Evolutionary conservation across 2,888 invertebrate genomes (phyloP).

Genomic region (Copidosoma aretas): DNA sequence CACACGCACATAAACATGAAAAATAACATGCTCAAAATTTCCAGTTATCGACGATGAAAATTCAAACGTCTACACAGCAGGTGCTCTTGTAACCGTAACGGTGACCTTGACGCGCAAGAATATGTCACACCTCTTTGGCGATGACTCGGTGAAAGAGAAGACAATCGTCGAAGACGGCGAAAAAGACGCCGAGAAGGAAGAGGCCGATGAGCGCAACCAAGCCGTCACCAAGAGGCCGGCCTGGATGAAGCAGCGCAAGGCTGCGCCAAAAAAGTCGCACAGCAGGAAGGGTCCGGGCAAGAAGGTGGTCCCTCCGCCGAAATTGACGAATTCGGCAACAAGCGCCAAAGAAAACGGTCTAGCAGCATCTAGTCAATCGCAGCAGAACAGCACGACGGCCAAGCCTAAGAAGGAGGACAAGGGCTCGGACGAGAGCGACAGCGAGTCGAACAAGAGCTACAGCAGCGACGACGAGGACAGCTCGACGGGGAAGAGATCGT

Average conservation of each 20-base stretch:
- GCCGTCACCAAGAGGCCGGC: constrained; percentile 74
- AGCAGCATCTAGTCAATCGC: constrained; percentile 5
- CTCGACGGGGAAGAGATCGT: constrained; percentile 58
- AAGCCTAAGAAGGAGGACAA: background rate
- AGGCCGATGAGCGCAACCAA: constrained; percentile 64
- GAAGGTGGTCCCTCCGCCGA: constrained; percentile 42
- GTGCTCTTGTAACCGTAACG: constrained; percentile 97
- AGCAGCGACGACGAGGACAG: constrained; percentile 65
- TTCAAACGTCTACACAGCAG: constrained; percentile 94
- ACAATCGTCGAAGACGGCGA: constrained; percentile 63
- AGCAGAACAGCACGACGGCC: background rate
- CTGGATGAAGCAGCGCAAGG: constrained; percentile 81
- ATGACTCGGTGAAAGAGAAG: constrained; percentile 75
- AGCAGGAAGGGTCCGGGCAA: constrained; percentile 65
- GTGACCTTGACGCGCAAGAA: constrained; percentile 83
- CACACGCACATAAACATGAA: background rate
- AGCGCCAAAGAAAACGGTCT: constrained; percentile 25
- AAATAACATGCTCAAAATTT: constrained; percentile 7
- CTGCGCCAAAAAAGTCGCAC: constrained; percentile 67
- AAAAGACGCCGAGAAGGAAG: constrained; percentile 66
- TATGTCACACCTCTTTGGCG: constrained; percentile 84
- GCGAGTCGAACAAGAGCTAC: constrained; percentile 63
- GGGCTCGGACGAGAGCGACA: constrained; percentile 55
- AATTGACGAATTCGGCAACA: constrained; percentile 14
- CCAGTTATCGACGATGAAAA: constrained; percentile 97